Conservation (phyloP, 2,797 vertebrate genomes). For the Rhincodon typus region DNA sequence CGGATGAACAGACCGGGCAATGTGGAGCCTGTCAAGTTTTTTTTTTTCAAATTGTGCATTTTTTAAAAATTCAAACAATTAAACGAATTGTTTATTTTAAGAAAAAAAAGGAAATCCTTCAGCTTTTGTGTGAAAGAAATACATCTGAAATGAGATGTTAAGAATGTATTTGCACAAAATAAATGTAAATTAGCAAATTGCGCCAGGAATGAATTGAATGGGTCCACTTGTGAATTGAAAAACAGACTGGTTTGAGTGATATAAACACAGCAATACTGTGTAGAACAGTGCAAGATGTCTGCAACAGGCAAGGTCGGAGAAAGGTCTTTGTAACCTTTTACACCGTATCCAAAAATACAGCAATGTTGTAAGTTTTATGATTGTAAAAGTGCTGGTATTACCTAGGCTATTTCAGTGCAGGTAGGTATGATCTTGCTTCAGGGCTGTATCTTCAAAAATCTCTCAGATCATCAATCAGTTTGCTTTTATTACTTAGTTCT, state of each 20-base stretch:
- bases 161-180: too few relatives aligned
- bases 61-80: background rate
- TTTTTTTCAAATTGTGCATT: background rate
- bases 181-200: background rate
- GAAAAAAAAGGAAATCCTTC: background rate
- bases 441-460: background rate
- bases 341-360: background rate
- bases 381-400: background rate
- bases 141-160: background rate
- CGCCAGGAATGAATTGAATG: conserved; percentile 18
- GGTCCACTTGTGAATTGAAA: background rate
- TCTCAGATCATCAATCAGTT: background rate
- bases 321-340: background rate
- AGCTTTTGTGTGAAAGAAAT: background rate
- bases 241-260: conserved; percentile 3
- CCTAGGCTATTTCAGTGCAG: background rate
- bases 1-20: background rate
- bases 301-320: background rate
- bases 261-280: background rate
- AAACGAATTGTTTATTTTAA: background rate
- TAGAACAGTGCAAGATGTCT: background rate
- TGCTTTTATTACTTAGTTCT: background rate
- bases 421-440: background rate
- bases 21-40: background rate
- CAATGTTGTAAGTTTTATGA: background rate